These are phyloP conservation scores for Sebastes taczanowskii DNA, from an alignment of 2,797 vertebrate species.

Conservation along the genomic window DNA sequence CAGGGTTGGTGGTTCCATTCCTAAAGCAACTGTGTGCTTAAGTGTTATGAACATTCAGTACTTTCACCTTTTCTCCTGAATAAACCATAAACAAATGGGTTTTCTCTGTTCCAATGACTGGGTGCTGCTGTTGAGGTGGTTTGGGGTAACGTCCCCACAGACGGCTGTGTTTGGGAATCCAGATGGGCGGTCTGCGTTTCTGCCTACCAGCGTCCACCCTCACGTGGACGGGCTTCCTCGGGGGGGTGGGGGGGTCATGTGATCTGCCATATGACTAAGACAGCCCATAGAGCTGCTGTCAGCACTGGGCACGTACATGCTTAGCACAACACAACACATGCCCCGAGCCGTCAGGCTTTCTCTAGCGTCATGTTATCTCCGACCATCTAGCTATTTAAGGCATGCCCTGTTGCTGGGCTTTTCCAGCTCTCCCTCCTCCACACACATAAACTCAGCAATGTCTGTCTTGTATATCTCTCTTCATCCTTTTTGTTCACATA, in stretches of 20 bases:
- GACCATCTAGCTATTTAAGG: slow-evolving; percentile 75
- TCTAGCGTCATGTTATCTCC: slow-evolving; percentile 64
- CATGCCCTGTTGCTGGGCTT: slow-evolving; percentile 76
- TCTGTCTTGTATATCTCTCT: slow-evolving; percentile 7
- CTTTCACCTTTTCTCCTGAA: neutral
- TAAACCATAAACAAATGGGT: neutral
- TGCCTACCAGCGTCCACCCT: slow-evolving; percentile 11
- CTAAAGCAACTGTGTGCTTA: neutral
- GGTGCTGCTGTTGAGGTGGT: neutral
- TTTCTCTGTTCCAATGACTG: neutral
- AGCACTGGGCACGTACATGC: slow-evolving; percentile 39
- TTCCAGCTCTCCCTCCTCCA: slow-evolving; percentile 34
- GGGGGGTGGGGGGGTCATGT: slow-evolving; percentile 41
- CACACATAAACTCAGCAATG: neutral
- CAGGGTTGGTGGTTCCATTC: neutral
- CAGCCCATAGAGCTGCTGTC: slow-evolving; percentile 44
- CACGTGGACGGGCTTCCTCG: neutral
- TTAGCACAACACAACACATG: slow-evolving; percentile 57
- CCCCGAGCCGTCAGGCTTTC: slow-evolving; percentile 59
- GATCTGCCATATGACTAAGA: slow-evolving; percentile 48
- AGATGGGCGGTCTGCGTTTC: neutral
- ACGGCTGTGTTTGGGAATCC: neutral
- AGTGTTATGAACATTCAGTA: neutral
- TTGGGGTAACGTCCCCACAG: neutral
- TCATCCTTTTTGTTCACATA: slow-evolving; percentile 21